These are phyloP conservation scores for Callipepla squamata DNA, from an alignment of 2,113 vertebrate species.

Conservation along the genomic window DNA sequence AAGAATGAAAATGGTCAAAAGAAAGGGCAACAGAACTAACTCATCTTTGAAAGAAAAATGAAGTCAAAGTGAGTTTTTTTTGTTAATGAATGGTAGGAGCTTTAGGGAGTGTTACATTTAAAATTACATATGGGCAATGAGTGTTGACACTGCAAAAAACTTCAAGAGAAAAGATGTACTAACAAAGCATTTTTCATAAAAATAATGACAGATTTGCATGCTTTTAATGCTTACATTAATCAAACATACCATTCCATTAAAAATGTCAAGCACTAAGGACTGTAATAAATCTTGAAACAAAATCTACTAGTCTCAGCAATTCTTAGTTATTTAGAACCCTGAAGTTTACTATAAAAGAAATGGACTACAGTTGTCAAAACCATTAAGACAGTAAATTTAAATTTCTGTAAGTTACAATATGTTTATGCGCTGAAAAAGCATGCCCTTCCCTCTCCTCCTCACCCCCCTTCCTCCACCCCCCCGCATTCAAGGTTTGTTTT, in stretches of 20 bases:
- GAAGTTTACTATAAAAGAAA: constrained; percentile 7
- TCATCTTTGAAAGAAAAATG: constrained; percentile 65
- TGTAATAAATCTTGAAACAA: constrained; percentile 48
- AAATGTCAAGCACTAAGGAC: constrained; percentile 18
- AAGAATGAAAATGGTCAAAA: constrained; percentile 60
- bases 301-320: constrained; percentile 25
- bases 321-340: not conserved
- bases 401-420: not conserved
- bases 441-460: not conserved
- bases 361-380: not conserved
- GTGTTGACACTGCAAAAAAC: constrained; percentile 54
- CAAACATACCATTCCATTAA: constrained; percentile 40
- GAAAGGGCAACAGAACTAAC: constrained; percentile 51
- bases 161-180: constrained; percentile 30
- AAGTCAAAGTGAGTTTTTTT: constrained; percentile 40
- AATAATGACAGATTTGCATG: constrained; percentile 44
- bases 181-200: constrained; percentile 42
- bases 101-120: constrained; percentile 56
- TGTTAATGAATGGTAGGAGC: constrained; percentile 36
- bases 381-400: not conserved
- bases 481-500: not conserved
- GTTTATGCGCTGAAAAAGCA: not conserved
- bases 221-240: constrained; percentile 53
- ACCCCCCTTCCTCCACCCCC: too few species aligned
- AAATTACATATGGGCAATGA: constrained; percentile 65